Conservation (phyloP, 2,888 invertebrate genomes). For the Camponotus fellah region DNA sequence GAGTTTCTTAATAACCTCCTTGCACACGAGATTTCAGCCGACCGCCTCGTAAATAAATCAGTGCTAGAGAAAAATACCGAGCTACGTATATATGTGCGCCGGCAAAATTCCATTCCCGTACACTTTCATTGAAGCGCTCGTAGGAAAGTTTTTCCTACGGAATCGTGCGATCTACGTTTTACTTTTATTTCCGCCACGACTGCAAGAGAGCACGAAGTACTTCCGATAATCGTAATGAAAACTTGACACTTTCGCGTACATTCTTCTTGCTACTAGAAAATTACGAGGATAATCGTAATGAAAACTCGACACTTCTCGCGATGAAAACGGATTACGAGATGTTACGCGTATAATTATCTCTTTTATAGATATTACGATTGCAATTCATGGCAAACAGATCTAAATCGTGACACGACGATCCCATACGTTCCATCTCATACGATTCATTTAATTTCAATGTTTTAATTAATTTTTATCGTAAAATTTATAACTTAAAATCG, state of each 20-base stretch:
- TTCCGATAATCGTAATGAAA: conserved; percentile 56
- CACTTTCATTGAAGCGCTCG: conserved; percentile 46
- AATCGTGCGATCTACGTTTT: conserved; percentile 48
- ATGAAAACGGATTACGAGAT: not conserved
- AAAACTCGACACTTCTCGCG: conserved; percentile 34
- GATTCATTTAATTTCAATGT: not conserved
- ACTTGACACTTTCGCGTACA: conserved; percentile 29
- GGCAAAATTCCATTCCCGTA: conserved; percentile 46
- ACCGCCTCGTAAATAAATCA: conserved; percentile 54
- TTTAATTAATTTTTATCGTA: conserved; percentile 32
- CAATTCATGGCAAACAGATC: conserved; percentile 24
- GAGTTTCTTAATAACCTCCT: conserved; percentile 67
- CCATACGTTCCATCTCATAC: not conserved
- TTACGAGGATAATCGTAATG: conserved; percentile 43
- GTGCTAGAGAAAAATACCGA: conserved; percentile 34
- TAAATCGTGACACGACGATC: conserved; percentile 1
- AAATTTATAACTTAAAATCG: conserved; percentile 16
- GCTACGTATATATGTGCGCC: not conserved
- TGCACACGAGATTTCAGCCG: conserved; percentile 52
- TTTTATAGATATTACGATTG: conserved; percentile 22
- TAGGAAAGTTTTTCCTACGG: conserved; percentile 45
- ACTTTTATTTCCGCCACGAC: conserved; percentile 38
- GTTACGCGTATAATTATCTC: conserved; percentile 35
- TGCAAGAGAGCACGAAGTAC: conserved; percentile 32
- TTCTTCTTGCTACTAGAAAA: conserved; percentile 32